Percentiles rank a stretch among this genome's conserved stretches.
These are phyloP conservation scores for Abrostola tripartita DNA, from an alignment of 2,888 invertebrate species.

Conservation along the genomic window DNA sequence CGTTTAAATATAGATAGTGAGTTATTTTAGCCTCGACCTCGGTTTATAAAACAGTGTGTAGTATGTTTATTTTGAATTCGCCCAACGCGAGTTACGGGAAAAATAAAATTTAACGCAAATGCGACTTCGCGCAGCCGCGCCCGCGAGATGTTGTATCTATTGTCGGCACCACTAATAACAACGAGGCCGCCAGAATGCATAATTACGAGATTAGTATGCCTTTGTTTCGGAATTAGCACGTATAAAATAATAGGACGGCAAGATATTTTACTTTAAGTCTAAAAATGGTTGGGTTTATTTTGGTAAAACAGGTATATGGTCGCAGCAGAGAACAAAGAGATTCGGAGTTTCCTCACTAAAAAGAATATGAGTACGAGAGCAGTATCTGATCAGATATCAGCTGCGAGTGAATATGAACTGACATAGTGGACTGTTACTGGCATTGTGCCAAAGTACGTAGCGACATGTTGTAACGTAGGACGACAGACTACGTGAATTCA, in stretches of 20 bases:
- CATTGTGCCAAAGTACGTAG: slow-evolving; percentile 64
- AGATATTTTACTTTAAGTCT: slow-evolving; percentile 6
- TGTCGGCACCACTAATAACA: slow-evolving; percentile 53
- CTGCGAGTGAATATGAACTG: slow-evolving; percentile 58
- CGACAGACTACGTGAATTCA: slow-evolving; percentile 54
- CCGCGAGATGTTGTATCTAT: slow-evolving; percentile 46
- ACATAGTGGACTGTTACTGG: slow-evolving; percentile 65
- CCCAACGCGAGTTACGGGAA: slow-evolving; percentile 71
- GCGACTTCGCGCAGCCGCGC: slow-evolving; percentile 21
- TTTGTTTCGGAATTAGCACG: slow-evolving; percentile 62
- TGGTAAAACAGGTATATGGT: slow-evolving; percentile 10
- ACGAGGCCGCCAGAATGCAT: slow-evolving; percentile 64
- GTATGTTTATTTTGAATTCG: slow-evolving; percentile 78
- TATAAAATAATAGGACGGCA: slow-evolving; percentile 40
- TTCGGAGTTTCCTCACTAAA: slow-evolving; percentile 17
- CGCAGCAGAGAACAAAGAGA: slow-evolving; percentile 2
- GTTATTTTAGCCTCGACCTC: slow-evolving; percentile 75
- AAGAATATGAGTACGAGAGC: slow-evolving; percentile 49
- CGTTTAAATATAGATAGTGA: slow-evolving; percentile 60
- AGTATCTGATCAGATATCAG: slow-evolving; percentile 59
- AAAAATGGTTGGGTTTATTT: slow-evolving; percentile 9
- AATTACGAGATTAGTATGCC: slow-evolving; percentile 62
- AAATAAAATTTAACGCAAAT: slow-evolving; percentile 67
- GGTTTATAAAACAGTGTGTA: slow-evolving; percentile 73
- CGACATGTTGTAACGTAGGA: slow-evolving; percentile 71